Conservation (phyloP, 2,888 invertebrate genomes). For the Ormyrus thymus region DNA sequence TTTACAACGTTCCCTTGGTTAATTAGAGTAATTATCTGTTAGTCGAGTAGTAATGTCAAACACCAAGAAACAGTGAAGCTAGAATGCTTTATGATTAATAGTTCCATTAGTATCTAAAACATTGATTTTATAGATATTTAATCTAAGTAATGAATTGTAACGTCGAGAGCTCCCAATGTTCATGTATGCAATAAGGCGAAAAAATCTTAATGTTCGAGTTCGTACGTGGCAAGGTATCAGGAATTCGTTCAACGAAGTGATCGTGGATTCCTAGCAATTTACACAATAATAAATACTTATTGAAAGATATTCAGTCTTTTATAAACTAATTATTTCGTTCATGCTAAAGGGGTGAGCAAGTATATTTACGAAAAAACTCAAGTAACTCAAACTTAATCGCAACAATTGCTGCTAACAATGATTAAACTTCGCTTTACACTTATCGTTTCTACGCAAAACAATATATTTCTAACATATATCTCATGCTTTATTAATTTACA, state of each 20-base stretch:
- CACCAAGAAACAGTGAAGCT: slow-evolving; percentile 42
- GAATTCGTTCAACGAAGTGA: slow-evolving; percentile 15
- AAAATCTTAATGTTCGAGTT: slow-evolving; percentile 36
- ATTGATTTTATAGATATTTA: slow-evolving; percentile 8
- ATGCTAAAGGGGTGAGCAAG: no score
- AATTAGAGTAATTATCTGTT: slow-evolving; percentile 38
- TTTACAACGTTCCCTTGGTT: slow-evolving; percentile 38
- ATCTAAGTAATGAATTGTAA: slow-evolving; percentile 28
- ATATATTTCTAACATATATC: no score
- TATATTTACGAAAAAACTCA: no score
- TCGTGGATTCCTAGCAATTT: slow-evolving; percentile 30
- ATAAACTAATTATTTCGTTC: no score
- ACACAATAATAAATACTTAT: slow-evolving; percentile 1
- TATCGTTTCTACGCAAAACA: not conserved
- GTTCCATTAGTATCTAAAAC: slow-evolving; percentile 32
- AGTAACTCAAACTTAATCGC: no score
- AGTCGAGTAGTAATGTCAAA: slow-evolving; percentile 50
- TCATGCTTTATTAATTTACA: no score
- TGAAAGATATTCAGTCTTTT: slow-evolving; percentile 32
- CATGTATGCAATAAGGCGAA: slow-evolving; percentile 26
- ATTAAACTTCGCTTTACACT: not conserved
- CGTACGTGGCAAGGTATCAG: slow-evolving; percentile 31
- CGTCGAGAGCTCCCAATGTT: slow-evolving; percentile 24
- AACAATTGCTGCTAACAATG: no score
- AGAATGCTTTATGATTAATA: slow-evolving; percentile 29